Evolutionary conservation across 2,113 vertebrate species (phyloP).

Genomic region (Emydocephalus ijimae): DNA sequence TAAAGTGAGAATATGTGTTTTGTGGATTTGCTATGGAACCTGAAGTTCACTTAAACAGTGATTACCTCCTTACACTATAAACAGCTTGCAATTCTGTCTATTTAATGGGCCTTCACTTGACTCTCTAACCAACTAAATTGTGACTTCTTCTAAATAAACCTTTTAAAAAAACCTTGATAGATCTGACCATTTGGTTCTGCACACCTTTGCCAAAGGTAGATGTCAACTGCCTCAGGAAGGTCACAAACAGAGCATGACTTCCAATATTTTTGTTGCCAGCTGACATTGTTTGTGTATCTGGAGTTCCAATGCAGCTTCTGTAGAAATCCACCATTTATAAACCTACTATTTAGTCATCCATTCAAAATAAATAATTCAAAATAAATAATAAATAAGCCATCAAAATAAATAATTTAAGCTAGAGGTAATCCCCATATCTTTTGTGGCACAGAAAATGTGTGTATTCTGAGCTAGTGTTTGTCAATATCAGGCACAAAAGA

Average conservation of each 20-base stretch:
- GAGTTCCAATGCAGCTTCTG: neutral
- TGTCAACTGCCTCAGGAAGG: neutral
- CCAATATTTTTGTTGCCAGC: neutral
- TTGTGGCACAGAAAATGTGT: neutral
- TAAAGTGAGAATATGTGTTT: neutral
- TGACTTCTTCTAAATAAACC: neutral
- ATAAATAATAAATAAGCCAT: neutral
- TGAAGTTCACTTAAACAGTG: neutral
- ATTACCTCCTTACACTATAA: neutral
- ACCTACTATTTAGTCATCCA: neutral
- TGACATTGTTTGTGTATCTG: neutral
- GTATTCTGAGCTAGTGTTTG: neutral
- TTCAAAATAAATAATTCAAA: neutral
- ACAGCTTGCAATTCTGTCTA: neutral
- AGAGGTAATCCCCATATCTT: neutral
- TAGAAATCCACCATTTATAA: neutral
- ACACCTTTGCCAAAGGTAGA: neutral
- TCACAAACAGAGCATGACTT: neutral
- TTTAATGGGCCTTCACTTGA: neutral
- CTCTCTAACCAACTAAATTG: neutral
- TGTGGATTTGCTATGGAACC: neutral
- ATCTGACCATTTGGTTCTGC: neutral
- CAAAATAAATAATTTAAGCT: neutral
- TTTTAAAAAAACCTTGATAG: neutral
- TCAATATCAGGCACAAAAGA: neutral